phyloP scores from a whole-genome alignment of 2,797 vertebrate species.

The Falco peregrinus region DNA sequence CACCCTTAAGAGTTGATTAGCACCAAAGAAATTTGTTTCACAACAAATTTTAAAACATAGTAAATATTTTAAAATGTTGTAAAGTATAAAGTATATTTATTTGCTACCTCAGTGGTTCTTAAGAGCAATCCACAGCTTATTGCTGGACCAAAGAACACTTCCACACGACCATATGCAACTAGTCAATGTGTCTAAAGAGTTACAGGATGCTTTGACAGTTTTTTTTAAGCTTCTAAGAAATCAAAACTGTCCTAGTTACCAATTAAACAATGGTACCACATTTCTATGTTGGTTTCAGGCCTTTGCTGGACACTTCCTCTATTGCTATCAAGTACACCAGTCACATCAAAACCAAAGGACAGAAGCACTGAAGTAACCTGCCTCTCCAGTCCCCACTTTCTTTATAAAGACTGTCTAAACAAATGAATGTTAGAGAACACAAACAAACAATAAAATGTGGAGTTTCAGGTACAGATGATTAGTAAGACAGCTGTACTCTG shows the following conservation, averaged over 20 bases:
- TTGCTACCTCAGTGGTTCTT: neutral
- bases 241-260: neutral
- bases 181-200: neutral
- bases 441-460: neutral
- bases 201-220: neutral
- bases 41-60: neutral
- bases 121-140: neutral
- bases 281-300: neutral
- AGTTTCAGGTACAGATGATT: neutral
- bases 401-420: neutral
- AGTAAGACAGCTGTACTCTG: neutral
- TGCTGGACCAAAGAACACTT: neutral
- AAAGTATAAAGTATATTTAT: neutral
- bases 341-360: neutral
- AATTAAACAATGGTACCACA: neutral
- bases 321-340: neutral
- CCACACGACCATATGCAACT: neutral
- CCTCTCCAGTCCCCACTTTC: neutral
- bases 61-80: too few relatives aligned
- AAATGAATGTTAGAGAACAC: neutral
- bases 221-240: neutral
- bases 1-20: neutral
- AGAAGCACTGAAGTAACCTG: neutral
- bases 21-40: neutral
- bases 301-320: neutral